These are phyloP conservation scores for Sphenopsis melanotis DNA, from an alignment of 2,797 vertebrate species.

Conservation along the genomic window DNA sequence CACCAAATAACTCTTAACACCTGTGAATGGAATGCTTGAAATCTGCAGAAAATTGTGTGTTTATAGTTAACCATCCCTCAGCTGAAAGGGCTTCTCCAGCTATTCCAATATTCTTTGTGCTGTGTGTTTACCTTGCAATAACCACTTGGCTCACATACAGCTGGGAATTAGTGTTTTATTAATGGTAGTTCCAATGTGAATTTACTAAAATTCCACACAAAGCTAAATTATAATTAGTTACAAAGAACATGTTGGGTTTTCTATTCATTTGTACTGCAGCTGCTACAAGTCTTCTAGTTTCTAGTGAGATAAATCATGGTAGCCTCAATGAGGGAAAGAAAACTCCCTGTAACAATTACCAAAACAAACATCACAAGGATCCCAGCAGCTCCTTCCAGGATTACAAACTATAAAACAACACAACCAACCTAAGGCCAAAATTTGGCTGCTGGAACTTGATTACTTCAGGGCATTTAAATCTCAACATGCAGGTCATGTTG, in stretches of 20 bases:
- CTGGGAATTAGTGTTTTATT: background rate
- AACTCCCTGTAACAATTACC: background rate
- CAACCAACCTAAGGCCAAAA: background rate
- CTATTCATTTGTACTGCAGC: background rate
- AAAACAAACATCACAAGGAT: background rate
- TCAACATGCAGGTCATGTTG: background rate
- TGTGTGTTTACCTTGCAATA: background rate
- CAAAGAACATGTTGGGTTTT: background rate
- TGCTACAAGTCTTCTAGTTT: background rate
- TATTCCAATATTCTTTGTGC: background rate
- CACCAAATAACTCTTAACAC: background rate
- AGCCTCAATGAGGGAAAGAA: background rate
- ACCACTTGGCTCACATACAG: background rate
- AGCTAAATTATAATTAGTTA: background rate
- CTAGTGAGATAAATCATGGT: background rate
- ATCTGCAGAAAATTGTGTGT: background rate
- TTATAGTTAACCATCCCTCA: background rate
- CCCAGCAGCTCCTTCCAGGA: background rate
- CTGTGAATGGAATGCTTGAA: background rate
- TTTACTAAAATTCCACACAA: conserved; percentile 12
- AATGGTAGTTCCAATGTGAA: background rate
- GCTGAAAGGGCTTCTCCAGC: background rate
- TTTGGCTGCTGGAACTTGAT: background rate
- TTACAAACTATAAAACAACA: background rate
- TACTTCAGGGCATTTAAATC: background rate